Conservation (phyloP, 2,113 vertebrate species). For the Rhizomys pruinosus region DNA sequence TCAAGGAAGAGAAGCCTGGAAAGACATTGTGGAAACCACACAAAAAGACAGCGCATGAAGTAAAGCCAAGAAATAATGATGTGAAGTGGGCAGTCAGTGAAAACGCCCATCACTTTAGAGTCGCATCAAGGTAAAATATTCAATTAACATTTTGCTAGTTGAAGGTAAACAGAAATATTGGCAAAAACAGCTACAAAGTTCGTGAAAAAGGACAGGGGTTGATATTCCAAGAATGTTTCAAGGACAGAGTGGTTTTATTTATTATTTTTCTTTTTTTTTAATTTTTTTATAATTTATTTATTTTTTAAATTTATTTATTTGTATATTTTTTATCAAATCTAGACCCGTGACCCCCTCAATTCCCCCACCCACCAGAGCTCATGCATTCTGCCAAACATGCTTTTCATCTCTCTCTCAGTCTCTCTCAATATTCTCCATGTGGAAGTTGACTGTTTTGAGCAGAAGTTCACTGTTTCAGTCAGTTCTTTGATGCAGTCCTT, state of each 20-base stretch:
- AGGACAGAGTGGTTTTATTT: background rate
- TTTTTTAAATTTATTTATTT: too few species aligned
- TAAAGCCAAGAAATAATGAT: background rate
- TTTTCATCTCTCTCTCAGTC: too few species aligned
- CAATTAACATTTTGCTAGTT: background rate
- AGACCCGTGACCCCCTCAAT: too few species aligned
- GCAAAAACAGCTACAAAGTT: background rate
- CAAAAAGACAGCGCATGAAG: background rate
- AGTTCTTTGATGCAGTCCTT: too few species aligned
- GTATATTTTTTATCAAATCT: too few species aligned
- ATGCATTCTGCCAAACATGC: too few species aligned
- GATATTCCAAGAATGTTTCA: background rate
- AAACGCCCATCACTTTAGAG: background rate
- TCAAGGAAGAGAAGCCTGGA: background rate
- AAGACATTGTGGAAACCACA: background rate
- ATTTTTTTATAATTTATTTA: too few species aligned
- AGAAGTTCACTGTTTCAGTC: too few species aligned
- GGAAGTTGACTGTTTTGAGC: too few species aligned
- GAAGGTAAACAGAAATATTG: background rate
- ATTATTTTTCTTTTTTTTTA: too few species aligned
- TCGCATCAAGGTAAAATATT: slow-evolving; percentile 38
- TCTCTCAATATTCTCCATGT: too few species aligned
- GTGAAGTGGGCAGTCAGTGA: background rate
- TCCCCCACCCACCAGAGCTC: too few species aligned
- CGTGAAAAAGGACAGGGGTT: background rate